phyloP scores from a whole-genome alignment of 1,140 invertebrate genomes.

The Drosophila seguyi region DNA sequence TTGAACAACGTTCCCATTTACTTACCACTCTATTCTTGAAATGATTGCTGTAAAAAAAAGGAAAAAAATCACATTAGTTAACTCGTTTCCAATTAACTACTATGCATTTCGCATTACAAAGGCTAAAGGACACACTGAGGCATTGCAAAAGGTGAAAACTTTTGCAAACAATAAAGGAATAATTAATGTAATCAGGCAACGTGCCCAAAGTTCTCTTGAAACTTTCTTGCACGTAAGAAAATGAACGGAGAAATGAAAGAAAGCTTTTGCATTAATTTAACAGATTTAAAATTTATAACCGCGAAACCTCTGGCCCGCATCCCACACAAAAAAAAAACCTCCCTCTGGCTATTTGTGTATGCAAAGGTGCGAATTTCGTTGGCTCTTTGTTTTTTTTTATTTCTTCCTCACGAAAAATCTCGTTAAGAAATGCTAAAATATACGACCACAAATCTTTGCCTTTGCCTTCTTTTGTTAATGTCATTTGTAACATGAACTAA shows the following conservation, averaged over 20 bases:
- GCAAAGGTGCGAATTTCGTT: constrained; percentile 77
- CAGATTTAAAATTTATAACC: constrained; percentile 85
- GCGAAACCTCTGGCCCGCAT: constrained; percentile 31
- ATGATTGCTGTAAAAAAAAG: constrained; percentile 43
- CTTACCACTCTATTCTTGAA: constrained; percentile 47
- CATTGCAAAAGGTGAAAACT: constrained; percentile 36
- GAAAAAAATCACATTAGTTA: constrained; percentile 18
- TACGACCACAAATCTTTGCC: constrained; percentile 73
- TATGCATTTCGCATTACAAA: constrained; percentile 48
- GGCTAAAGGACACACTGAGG: constrained; percentile 18
- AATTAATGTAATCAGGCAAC: constrained; percentile 83
- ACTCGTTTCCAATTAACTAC: constrained; percentile 36
- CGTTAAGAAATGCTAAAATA: constrained; percentile 82
- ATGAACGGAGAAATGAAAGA: constrained; percentile 45
- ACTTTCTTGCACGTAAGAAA: constrained; percentile 67
- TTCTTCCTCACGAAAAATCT: constrained; percentile 49
- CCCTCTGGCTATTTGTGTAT: constrained; percentile 67
- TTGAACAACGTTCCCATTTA: background rate
- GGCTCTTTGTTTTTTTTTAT: constrained; percentile 49
- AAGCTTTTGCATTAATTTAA: constrained; percentile 75
- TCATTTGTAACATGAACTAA: constrained; percentile 80
- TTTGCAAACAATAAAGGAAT: constrained; percentile 80
- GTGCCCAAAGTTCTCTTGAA: constrained; percentile 53
- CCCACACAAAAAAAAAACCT: background rate
- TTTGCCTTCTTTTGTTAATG: constrained; percentile 66